These are phyloP conservation scores for Phylloscopus collybita DNA, from an alignment of 2,797 vertebrate species.

Conservation along the genomic window DNA sequence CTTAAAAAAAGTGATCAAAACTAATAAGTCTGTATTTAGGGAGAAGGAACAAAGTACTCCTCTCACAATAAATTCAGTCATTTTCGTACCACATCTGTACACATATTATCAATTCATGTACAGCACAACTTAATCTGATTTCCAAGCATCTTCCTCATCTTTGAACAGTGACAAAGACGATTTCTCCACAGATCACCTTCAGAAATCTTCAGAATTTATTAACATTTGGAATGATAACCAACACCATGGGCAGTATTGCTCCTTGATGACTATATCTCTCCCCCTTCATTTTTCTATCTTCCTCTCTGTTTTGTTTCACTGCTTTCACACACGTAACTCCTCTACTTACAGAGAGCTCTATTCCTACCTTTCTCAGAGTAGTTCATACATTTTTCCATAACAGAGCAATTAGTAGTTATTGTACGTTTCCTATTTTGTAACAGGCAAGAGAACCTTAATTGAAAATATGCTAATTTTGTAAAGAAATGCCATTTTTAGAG, in stretches of 20 bases:
- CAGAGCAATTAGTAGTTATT: not conserved
- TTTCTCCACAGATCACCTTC: not conserved
- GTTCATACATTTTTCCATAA: not conserved
- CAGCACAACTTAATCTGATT: not conserved
- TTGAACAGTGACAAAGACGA: not conserved
- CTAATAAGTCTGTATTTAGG: not conserved
- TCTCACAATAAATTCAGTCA: not conserved
- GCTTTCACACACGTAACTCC: not conserved
- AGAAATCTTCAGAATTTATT: not conserved
- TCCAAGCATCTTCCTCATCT: not conserved
- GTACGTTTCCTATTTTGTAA: not conserved
- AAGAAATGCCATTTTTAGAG: constrained; percentile 43
- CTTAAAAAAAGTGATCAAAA: not conserved
- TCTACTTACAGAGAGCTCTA: not conserved
- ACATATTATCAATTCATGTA: not conserved
- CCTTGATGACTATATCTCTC: not conserved
- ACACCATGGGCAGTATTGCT: not conserved
- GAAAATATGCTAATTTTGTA: constrained; percentile 53
- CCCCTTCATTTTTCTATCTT: not conserved
- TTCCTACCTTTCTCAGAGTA: not conserved
- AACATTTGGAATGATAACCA: not conserved
- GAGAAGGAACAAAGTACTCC: not conserved
- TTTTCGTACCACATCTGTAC: not conserved
- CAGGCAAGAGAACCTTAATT: not conserved
- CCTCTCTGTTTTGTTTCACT: not conserved